Percentiles rank a stretch among this genome's conserved stretches.
Conservation (phyloP, 37 sponge, comb jelly and placozoan species). For the Theonella swinhoei region DNA sequence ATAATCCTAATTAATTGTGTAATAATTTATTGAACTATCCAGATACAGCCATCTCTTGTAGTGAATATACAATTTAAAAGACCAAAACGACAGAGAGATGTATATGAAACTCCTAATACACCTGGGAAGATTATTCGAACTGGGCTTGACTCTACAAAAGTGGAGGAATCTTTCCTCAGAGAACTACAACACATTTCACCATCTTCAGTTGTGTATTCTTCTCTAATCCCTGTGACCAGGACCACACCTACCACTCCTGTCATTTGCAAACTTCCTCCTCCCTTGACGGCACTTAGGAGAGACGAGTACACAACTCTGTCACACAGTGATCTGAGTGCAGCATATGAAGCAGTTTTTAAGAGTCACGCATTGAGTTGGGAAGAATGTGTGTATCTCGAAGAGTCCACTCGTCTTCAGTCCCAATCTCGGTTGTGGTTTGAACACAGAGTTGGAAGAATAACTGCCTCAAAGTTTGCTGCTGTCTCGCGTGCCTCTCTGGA, state of each 20-base stretch:
- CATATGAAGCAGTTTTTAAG: slow-evolving; percentile 1
- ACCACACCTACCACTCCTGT: background rate
- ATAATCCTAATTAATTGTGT: background rate
- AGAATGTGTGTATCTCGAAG: slow-evolving; percentile 22
- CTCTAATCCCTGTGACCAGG: background rate
- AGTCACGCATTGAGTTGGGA: background rate
- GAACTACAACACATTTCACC: background rate
- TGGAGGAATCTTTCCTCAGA: background rate
- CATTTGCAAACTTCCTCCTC: background rate
- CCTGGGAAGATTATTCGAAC: too few relatives aligned
- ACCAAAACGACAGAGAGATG: too few relatives aligned
- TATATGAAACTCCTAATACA: too few relatives aligned
- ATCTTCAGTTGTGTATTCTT: background rate
- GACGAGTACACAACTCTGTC: background rate
- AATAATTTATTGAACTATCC: background rate
- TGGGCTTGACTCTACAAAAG: too few relatives aligned
- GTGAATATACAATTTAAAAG: too few relatives aligned
- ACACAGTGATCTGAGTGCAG: background rate
- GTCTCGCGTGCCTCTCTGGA: too few relatives aligned
- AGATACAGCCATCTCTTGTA: too few relatives aligned
- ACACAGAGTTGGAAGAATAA: slow-evolving; percentile 27
- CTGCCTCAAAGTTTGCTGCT: slow-evolving; percentile 25
- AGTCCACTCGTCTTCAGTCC: slow-evolving; percentile 4
- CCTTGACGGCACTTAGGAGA: background rate
- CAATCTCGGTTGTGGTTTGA: slow-evolving; percentile 10